These are phyloP conservation scores for Philaethria dido DNA, from an alignment of 2,888 invertebrate genomes.

Conservation along the genomic window DNA sequence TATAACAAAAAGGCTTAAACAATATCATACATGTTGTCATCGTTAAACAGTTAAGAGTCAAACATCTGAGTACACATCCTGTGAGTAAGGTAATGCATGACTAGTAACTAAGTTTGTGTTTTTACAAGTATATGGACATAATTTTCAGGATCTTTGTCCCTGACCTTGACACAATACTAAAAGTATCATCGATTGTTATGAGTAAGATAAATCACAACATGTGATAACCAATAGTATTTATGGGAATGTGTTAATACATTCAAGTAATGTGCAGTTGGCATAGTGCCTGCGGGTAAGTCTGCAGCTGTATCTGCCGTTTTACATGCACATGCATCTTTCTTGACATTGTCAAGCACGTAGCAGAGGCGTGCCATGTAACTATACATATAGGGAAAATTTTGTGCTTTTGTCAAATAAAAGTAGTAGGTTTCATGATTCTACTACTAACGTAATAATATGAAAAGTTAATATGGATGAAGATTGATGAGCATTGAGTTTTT, in stretches of 20 bases:
- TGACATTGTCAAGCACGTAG: conserved; percentile 21
- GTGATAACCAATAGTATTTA: conserved; percentile 28
- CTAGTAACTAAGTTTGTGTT: too few relatives aligned
- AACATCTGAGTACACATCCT: background rate
- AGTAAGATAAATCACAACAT: conserved; percentile 1
- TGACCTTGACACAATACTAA: conserved; percentile 1
- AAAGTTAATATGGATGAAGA: too few relatives aligned
- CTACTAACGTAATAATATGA: too few relatives aligned
- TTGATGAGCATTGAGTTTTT: too few relatives aligned
- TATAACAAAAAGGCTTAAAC: background rate
- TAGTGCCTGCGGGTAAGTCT: conserved; percentile 29
- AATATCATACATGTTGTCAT: background rate
- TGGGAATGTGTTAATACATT: conserved; percentile 31
- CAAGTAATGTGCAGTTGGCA: conserved; percentile 37
- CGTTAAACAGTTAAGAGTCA: too few relatives aligned
- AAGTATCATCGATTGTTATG: background rate
- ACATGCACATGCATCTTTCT: conserved; percentile 15
- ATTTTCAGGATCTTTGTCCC: background rate
- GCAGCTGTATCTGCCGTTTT: conserved; percentile 31
- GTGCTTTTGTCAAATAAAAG: too few relatives aligned
- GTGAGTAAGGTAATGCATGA: background rate
- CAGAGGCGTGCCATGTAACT: background rate
- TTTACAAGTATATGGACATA: background rate
- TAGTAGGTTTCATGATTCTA: too few relatives aligned
- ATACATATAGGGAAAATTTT: background rate